phyloP scores from a whole-genome alignment of 1,140 invertebrate species.

The Drosophila ogumai region DNA sequence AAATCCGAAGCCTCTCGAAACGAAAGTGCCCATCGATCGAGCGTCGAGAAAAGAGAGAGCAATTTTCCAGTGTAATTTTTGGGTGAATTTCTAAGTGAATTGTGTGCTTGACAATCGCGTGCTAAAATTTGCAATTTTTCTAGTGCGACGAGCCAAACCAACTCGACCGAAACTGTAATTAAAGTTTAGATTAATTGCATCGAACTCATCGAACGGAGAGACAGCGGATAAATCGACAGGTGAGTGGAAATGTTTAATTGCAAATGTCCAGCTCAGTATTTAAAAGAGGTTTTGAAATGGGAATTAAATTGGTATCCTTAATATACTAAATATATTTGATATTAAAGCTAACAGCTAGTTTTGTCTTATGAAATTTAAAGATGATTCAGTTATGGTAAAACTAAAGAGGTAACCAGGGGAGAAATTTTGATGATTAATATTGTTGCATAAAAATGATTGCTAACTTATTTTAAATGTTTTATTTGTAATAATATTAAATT shows the following conservation, averaged over 20 bases:
- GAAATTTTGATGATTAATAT: background rate
- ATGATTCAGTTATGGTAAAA: too few relatives aligned
- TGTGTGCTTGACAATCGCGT: conserved; percentile 62
- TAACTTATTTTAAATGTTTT: too few relatives aligned
- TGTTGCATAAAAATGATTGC: background rate
- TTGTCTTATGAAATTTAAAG: background rate
- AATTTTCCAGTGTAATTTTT: conserved; percentile 59
- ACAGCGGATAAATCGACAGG: conserved; percentile 23
- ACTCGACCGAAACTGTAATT: conserved; percentile 43
- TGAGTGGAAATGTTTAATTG: conserved; percentile 12
- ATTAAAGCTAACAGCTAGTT: background rate
- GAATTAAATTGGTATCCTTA: background rate
- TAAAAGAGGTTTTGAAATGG: background rate
- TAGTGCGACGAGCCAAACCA: conserved; percentile 43
- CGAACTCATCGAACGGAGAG: conserved; percentile 12
- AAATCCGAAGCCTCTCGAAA: conserved; percentile 49
- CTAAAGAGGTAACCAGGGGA: background rate
- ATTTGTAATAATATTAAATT: too few relatives aligned
- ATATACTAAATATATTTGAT: background rate
- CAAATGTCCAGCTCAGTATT: background rate
- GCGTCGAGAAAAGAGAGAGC: conserved; percentile 35
- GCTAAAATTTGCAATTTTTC: conserved; percentile 45
- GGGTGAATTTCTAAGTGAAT: conserved; percentile 67
- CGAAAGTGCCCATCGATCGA: conserved; percentile 56
- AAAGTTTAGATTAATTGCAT: conserved; percentile 20